Conservation (phyloP, 64 coral and sea anemone genomes). For the Montipora efflorescens region DNA sequence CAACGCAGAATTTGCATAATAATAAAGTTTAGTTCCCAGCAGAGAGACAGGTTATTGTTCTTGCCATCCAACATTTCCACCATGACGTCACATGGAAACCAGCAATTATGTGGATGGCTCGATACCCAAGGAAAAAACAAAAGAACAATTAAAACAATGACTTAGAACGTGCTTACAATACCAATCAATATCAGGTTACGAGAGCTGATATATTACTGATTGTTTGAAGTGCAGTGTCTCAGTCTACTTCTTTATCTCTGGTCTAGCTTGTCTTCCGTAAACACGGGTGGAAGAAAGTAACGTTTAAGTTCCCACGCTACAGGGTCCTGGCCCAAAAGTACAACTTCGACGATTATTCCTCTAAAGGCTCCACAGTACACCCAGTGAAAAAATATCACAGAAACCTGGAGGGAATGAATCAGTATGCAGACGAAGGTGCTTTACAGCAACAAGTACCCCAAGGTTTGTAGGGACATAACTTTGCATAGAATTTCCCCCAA, state of each 20-base stretch:
- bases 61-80: no score
- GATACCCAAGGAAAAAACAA: no score
- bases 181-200: no score
- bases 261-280: constrained; percentile 94
- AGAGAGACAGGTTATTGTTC: no score
- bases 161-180: no score
- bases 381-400: constrained; percentile 95
- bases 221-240: no score
- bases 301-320: constrained; percentile 93
- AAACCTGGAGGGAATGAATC: constrained; percentile 64
- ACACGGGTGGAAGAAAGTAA: constrained; percentile 96
- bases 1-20: no score
- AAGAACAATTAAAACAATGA: no score
- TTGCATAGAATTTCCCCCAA: not conserved
- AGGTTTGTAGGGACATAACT: not conserved
- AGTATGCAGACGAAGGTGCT: constrained; percentile 30
- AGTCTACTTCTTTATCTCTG: not conserved
- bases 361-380: constrained; percentile 97
- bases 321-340: constrained; percentile 85
- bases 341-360: constrained; percentile 99
- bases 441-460: constrained; percentile 29
- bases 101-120: no score
- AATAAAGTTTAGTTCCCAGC: no score
- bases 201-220: no score
- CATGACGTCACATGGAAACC: no score